Evolutionary conservation across 2,888 invertebrate genomes (phyloP).

Genomic region (Ichneumoninae sp.): DNA sequence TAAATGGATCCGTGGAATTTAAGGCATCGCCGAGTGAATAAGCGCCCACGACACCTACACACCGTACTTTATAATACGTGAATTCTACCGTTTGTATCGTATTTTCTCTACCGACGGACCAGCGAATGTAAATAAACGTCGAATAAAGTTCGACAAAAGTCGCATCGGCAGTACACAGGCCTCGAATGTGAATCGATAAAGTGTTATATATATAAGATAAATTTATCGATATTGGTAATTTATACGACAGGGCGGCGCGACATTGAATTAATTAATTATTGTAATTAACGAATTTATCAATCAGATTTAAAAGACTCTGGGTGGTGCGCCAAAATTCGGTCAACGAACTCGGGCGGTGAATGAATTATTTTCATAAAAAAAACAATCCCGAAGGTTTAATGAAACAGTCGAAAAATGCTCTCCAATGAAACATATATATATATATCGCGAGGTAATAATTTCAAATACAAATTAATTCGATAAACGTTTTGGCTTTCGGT

Average conservation of each 20-base stretch:
- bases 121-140: constrained; percentile 43
- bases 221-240: neutral
- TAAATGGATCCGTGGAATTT: constrained; percentile 72
- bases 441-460: neutral
- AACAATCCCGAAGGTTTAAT: too few species aligned
- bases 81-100: constrained; percentile 60
- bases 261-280: constrained; percentile 37
- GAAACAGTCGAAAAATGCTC: too few species aligned
- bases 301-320: too few species aligned
- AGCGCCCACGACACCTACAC: constrained; percentile 68
- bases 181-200: constrained; percentile 50
- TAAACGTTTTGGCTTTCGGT: neutral
- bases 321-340: too few species aligned
- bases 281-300: neutral
- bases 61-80: constrained; percentile 62
- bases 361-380: too few species aligned
- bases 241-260: neutral
- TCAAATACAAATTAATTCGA: neutral
- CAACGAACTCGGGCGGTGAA: neutral
- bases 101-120: constrained; percentile 42
- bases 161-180: neutral
- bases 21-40: constrained; percentile 65
- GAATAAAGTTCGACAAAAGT: constrained; percentile 34
- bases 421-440: too few species aligned
- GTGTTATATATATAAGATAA: constrained; percentile 13